phyloP scores from a whole-genome alignment of 2,888 invertebrate species.

The Dexiosoma caninum region DNA sequence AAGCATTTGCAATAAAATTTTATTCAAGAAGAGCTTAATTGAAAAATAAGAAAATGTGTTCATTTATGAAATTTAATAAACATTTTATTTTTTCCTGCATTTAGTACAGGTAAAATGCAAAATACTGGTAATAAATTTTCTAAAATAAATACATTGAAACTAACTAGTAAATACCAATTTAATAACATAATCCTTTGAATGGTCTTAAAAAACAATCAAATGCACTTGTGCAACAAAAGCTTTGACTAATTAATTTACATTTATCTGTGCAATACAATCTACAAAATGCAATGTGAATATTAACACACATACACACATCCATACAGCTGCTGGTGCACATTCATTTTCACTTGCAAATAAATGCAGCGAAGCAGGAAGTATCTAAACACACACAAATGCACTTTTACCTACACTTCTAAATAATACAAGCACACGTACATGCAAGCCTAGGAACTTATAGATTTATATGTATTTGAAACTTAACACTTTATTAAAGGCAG shows the following conservation, averaged over 20 bases:
- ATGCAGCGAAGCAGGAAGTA: background rate
- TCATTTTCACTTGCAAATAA: background rate
- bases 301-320: background rate
- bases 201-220: conserved; percentile 64
- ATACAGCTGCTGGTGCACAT: background rate
- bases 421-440: background rate
- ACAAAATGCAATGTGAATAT: conserved; percentile 35
- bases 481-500: conserved; percentile 57
- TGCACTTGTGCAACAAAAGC: conserved; percentile 63
- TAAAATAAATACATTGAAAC: conserved; percentile 36
- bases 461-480: conserved; percentile 23
- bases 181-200: conserved; percentile 62
- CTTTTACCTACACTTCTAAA: background rate
- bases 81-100: background rate
- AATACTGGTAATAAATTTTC: conserved; percentile 52
- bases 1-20: conserved; percentile 7
- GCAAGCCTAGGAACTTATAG: background rate
- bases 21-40: conserved; percentile 29
- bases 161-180: conserved; percentile 60
- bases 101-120: conserved; percentile 20
- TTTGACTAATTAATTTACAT: conserved; percentile 67
- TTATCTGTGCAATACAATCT: conserved; percentile 61
- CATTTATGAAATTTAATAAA: conserved; percentile 44
- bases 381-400: background rate
- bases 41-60: conserved; percentile 24